phyloP scores from a whole-genome alignment of 2,113 vertebrate genomes.

The Okapia johnstoni region DNA sequence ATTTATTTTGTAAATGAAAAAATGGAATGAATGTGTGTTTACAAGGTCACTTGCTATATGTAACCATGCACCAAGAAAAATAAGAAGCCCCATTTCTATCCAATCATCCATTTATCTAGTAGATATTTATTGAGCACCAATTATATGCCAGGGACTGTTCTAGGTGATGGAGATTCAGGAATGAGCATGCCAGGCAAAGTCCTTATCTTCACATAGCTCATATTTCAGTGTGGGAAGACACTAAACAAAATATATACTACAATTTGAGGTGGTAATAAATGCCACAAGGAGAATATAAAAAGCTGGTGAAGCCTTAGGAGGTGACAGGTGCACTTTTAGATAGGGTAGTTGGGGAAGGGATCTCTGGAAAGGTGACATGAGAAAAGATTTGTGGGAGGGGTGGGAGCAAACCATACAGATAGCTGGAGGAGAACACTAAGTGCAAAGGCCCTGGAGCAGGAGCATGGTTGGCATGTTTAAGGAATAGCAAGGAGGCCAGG shows the following conservation, averaged over 20 bases:
- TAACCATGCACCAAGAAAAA: background rate
- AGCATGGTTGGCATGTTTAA: background rate
- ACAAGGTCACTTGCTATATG: background rate
- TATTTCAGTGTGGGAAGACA: background rate
- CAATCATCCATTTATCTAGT: background rate
- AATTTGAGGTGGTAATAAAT: background rate
- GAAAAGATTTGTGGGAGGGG: background rate
- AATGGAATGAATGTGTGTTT: background rate
- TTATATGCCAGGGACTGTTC: background rate
- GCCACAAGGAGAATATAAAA: background rate
- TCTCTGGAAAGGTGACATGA: background rate
- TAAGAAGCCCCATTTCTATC: background rate
- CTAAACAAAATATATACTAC: background rate
- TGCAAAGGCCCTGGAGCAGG: background rate
- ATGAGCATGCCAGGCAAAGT: background rate
- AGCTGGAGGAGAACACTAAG: background rate
- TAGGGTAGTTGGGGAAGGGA: background rate
- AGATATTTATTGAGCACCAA: background rate
- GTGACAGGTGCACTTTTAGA: background rate
- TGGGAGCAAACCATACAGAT: background rate
- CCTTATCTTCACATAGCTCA: background rate
- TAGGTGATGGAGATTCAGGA: background rate
- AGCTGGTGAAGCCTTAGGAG: background rate
- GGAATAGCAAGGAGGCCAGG: background rate
- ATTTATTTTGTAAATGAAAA: slow-evolving; percentile 43